Evolutionary conservation across 2,113 vertebrate species (phyloP), one percentile per base, ranked within the genome.

Genomic region (Vanacampus margaritifer): DNA sequence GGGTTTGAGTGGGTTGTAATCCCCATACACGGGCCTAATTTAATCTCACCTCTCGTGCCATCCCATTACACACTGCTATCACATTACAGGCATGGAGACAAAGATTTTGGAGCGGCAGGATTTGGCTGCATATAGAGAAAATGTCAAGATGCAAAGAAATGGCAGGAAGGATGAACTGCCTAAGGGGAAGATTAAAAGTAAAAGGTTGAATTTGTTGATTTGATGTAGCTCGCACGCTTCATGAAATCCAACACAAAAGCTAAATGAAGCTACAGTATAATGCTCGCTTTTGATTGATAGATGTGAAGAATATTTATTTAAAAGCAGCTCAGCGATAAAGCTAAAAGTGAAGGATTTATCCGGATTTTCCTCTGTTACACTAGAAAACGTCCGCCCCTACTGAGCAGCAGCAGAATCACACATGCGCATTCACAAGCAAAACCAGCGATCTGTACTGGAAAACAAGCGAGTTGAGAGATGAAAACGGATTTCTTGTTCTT

Each of bases 21-120:
- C 91, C 89, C 84, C 75, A 89, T 87, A 89, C 87, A 90, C 83
- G 72, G 78, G 68, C 80, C 86, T 90, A 91, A 92, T 92, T 91
- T 90, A 91, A 91, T 91, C 85, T 87, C 86, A 91, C 90, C 88
- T 91, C 89, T 89, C 86, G 89, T 88, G 89, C 87, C 84, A 89
- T 89, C 83, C 77, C 82, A 82, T 91, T 91, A 87, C 85, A 85
- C 87, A 87, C 83, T 75, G 46, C 46, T 48, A 13, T 57, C 64
- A 79, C 73, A 75, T 63, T 68, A 78, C 45, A 72, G 73, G 56
- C 54, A 0, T 17, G n/a, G 35, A 72, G 71, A 79, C 68, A 77
- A 81, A 69, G 63, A 72, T 87, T 76, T 75, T 65, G 67, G 28
- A 77, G 51, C 71, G 70, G 71, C 64, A 48, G 74, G 73, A 75